phyloP scores from a whole-genome alignment of 1,140 invertebrate species.

The Campoletis sonorensis region DNA sequence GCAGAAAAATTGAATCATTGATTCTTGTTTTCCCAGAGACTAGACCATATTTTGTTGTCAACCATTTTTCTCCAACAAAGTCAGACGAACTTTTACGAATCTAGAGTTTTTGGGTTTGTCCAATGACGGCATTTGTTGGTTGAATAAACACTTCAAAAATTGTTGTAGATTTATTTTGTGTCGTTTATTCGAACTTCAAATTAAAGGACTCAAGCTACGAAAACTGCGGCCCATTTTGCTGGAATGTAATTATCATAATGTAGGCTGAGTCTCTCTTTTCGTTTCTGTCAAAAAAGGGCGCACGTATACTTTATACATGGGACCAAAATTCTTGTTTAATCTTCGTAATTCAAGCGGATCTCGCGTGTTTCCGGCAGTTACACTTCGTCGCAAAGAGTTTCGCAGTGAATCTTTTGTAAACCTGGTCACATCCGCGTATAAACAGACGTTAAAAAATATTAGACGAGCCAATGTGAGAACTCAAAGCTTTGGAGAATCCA shows the following conservation, averaged over 20 bases:
- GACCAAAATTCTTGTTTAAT: slow-evolving; percentile 38
- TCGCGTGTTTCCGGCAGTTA: neutral
- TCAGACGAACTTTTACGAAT: too few species aligned
- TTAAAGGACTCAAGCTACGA: slow-evolving; percentile 3
- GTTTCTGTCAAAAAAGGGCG: neutral
- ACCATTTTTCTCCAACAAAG: too few species aligned
- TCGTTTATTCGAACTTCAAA: neutral
- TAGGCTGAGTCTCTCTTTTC: neutral
- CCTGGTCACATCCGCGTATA: neutral
- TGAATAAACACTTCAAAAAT: too few species aligned
- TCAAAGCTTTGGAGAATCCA: too few species aligned
- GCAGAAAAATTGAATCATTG: too few species aligned
- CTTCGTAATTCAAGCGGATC: slow-evolving; percentile 41
- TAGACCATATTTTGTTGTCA: too few species aligned
- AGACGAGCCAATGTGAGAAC: too few species aligned
- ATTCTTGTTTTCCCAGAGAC: too few species aligned
- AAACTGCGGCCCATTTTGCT: slow-evolving; percentile 61
- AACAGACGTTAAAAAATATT: neutral
- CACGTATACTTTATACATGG: neutral
- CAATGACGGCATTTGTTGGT: neutral
- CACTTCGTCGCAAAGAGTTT: neutral
- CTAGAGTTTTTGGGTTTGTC: too few species aligned
- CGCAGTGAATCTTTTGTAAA: neutral
- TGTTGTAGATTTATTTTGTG: neutral
- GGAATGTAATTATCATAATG: slow-evolving; percentile 66